Evolutionary conservation across 2,888 invertebrate species (phyloP).

Genomic region (Lobophora halterata): DNA sequence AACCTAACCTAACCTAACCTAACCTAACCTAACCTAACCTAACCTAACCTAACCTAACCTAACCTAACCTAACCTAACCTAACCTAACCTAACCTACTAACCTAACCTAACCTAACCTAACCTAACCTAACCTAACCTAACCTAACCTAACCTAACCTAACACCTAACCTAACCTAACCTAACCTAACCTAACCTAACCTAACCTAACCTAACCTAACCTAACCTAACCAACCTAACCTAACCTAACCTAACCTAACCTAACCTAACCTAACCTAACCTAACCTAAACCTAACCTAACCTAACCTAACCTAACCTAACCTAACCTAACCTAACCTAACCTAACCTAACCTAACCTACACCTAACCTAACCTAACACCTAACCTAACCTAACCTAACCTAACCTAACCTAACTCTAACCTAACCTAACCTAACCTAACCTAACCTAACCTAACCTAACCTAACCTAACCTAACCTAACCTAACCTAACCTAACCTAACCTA

Average conservation of each 20-base stretch:
- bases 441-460: slow-evolving; percentile 22
- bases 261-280: slow-evolving; percentile 29
- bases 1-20: slow-evolving; percentile 12
- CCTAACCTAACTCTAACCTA: slow-evolving; percentile 27
- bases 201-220: slow-evolving; percentile 31
- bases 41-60: slow-evolving; percentile 26
- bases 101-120: slow-evolving; percentile 19
- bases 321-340: slow-evolving; percentile 28
- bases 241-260: slow-evolving; percentile 31
- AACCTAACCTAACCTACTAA: slow-evolving; percentile 18
- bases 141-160: slow-evolving; percentile 13
- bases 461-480: slow-evolving; percentile 21
- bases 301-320: slow-evolving; percentile 28
- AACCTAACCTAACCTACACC: slow-evolving; percentile 31
- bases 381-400: slow-evolving; percentile 29
- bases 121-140: slow-evolving; percentile 18
- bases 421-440: slow-evolving; percentile 26
- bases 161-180: slow-evolving; percentile 20
- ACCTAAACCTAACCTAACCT: slow-evolving; percentile 27
- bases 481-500: slow-evolving; percentile 22
- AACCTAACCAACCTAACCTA: slow-evolving; percentile 30
- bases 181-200: slow-evolving; percentile 32
- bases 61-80: slow-evolving; percentile 19
- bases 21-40: slow-evolving; percentile 16
- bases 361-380: slow-evolving; percentile 29